Base-by-base conservation (phyloP, 2,113 vertebrate species). In the Helogale parvula region DNA sequence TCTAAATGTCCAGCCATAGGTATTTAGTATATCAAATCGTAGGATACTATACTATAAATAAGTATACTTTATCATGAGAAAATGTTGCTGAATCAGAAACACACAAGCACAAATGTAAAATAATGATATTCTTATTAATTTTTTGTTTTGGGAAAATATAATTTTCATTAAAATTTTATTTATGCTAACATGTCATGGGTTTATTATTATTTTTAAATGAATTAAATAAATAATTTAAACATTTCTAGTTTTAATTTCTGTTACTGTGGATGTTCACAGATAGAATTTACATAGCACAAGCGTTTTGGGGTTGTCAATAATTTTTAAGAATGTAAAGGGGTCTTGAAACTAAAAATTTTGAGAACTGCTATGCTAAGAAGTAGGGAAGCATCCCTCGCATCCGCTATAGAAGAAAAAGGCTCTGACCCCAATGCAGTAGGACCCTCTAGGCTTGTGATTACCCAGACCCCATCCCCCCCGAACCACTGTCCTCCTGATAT, bases 81-180 rank as follows among this genome's bases (percentile, higher is more conserved):
- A 60, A 60, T 60, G 57, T 60, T 60, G 57, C 57, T 60, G 57
- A 60, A 60, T 60, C 57, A 60, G 57, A 25, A 60, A 60, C 57
- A 60, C 57, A 60, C 57, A 1, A 60, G 23, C 21, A 60, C 21
- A 79, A 85, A 27, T 71, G 19, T 86, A 47, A 50, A 81, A 69
- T 16, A 47, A 35, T 57, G 47, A 9, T 77, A 47, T 4, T 47
- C n/a, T 71, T 79, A 38, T 81, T 63, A 25, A 63, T 72, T 65
- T 72, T 88, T 93, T 79, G 14, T 54, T 82, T 96, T 77, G 50
- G 76, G 35, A 97, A 93, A 83, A 82, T 50, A 47, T n/a, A 79
- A 65, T 96, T 91, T 91, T 60, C 23, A 92, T 77, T 84, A 90
- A 93, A 88, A 76, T 79, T 14, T 72, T 88, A 33, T 31, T 95